A percentile compares a stretch with the other conserved stretches of the same genome.
Evolutionary conservation across 23 tunicate genomes (phyloP).

Genomic region (Diplosoma virens): DNA sequence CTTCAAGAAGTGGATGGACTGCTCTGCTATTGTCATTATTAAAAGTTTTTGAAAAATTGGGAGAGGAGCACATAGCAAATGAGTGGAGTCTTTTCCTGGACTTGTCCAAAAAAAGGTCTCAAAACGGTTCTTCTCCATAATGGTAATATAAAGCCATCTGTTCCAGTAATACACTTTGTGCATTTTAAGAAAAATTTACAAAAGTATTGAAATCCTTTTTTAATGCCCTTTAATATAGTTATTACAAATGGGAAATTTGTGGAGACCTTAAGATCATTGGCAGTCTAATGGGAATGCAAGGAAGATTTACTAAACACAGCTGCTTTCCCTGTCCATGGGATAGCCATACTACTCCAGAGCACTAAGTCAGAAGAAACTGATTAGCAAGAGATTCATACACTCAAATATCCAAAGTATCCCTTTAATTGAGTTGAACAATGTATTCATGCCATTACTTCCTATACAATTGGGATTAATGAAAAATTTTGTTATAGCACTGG

Average conservation of each 20-base stretch:
- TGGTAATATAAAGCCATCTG: conserved; percentile 27
- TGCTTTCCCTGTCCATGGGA: conserved; percentile 32
- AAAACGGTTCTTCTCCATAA: conserved; percentile 28
- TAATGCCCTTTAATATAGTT: conserved; percentile 18
- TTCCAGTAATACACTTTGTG: conserved; percentile 18
- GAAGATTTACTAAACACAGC: conserved; percentile 31
- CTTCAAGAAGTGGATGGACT: conserved; percentile 23
- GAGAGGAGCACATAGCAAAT: conserved; percentile 19
- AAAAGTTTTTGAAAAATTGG: conserved; percentile 7
- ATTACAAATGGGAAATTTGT: conserved; percentile 16
- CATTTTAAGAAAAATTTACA: conserved; percentile 17
- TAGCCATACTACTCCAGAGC: no score
- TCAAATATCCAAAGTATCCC: no score
- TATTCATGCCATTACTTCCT: no score
- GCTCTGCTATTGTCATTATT: no score
- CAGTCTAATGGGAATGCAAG: no score
- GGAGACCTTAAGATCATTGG: conserved; percentile 30
- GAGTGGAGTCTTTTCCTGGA: conserved; percentile 31
- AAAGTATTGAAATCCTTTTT: conserved; percentile 27
- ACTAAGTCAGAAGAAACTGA: no score
- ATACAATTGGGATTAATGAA: no score
- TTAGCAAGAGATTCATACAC: no score
- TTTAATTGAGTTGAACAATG: no score
- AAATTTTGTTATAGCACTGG: no score
- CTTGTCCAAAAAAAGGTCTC: conserved; percentile 27